Base-by-base conservation (phyloP, 2,797 vertebrate genomes). In the Sebastes matsubarae region DNA sequence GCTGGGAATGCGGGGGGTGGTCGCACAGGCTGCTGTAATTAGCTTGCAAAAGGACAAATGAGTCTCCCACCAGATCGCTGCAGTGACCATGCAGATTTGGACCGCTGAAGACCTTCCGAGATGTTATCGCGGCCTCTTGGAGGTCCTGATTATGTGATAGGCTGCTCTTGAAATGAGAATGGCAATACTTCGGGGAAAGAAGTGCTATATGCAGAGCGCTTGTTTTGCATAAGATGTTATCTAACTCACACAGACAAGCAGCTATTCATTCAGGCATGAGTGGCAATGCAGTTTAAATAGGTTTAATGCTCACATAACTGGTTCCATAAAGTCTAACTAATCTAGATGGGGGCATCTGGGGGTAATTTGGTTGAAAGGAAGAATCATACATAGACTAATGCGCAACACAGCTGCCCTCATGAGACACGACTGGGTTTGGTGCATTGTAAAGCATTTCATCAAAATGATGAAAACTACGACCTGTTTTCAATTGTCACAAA, bases 11-110 rank as follows among this genome's bases (percentile, higher is more conserved):
- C 79, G 59, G 88, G 86, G 83, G 91, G 85, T 82, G 84, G 90
- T 94, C 88, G 88, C 91, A 93, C 93, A 90, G 84, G 85, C 90
- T 93, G 88, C 90, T 83, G 85, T 91, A 95, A 92, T 87, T 93
- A 95, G 87, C 80, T 78, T 71, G 79, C 83, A 69, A 87, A 85
- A 85, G 92, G 90, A 94, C 90, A 91, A 94, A 90, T 92, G 72
- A 94, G 60, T 83, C 77, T 90, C 79, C 81, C 75, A 59, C 36
- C 80, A 73, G 75, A 88, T 85, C 69, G 6, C 80, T 38, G 36
- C 46, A 50, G 46, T 1, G 64, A 80, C 16, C 75, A 55, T 71
- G 90, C 77, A 81, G 73, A 83, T 79, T 34, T 87, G 82, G 71
- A 81, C 77, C 74, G 27, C 13, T 60, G 68, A 79, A 72, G 84